phyloP scores from a whole-genome alignment of 1,140 invertebrate genomes.

The Penaeus japonicus region DNA sequence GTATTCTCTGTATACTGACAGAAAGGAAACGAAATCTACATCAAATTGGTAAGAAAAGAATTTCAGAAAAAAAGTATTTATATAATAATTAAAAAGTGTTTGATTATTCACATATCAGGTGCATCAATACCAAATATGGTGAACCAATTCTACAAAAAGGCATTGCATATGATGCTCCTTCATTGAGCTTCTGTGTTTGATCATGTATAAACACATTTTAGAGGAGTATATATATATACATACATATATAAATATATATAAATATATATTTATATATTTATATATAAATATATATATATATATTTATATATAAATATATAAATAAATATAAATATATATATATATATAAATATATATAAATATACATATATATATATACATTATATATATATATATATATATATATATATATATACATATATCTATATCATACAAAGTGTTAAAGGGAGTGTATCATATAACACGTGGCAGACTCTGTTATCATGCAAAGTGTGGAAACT shows the following conservation, averaged over 20 bases:
- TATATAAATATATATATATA: conserved; percentile 21
- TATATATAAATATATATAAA: neutral
- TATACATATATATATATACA: conserved; percentile 34
- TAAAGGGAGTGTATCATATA: neutral
- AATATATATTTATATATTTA: conserved; percentile 27
- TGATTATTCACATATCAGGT: too few species aligned
- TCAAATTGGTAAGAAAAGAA: too few species aligned
- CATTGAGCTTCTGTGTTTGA: neutral
- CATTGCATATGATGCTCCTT: too few species aligned
- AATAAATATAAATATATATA: neutral
- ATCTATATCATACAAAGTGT: neutral
- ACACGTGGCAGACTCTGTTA: too few species aligned
- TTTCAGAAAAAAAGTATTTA: too few species aligned
- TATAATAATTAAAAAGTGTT: too few species aligned
- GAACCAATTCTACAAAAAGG: too few species aligned
- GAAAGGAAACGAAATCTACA: too few species aligned
- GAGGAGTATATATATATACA: conserved; percentile 15
- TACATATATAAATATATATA: conserved; percentile 21
- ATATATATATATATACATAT: conserved; percentile 22
- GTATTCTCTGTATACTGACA: too few species aligned
- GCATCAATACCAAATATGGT: too few species aligned
- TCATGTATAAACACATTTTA: neutral
- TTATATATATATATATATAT: conserved; percentile 49
- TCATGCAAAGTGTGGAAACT: too few species aligned
- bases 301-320: neutral